Base-by-base conservation (phyloP, 2,113 vertebrate genomes). In the Lutjanus erythropterus region DNA sequence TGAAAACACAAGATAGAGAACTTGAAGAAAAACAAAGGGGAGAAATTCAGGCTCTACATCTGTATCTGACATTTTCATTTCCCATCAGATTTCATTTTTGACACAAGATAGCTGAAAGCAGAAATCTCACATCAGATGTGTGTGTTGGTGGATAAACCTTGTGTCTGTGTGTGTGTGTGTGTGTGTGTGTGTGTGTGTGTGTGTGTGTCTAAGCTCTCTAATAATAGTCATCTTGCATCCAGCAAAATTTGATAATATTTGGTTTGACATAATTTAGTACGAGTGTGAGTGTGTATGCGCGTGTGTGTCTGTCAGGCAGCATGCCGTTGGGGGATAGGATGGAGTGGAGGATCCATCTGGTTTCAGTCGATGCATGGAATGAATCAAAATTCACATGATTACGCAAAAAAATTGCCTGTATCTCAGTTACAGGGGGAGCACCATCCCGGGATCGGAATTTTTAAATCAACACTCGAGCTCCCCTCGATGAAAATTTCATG, bases 311-410 rank as follows among this genome's bases (percentile, higher is more conserved):
- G 72, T 73, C 67, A 59, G 25, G 60, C 70, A 71, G 33, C 65
- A 1, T 11, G 31, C 44, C 71, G 1, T 52, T n/a, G n/a, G 73
- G 68, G 55, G 58, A 47, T 18, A 52, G 14, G 71, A 68, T 64
- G 55, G 18, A 55, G 69, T 19, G 58, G 52, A 50, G 78, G 73
- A 75, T 78, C 69, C 82, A 79, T 88, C 78, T 88, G 86, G 41
- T 74, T 67, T 71, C 10, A 71, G 69, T 61, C 0, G 31, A 81
- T 74, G 64, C 65, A 66, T 71, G 73, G 27, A 84, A 84, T 71
- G 39, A 78, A 74, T 78, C 12, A 47, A 69, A 85, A 88, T 75
- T 75, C 49, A 81, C 70, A 75, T 77, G 56, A 73, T 77, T 70
- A 64, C 50, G 62, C 1, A 6, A 81, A 56, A n/a, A 84, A 66